These are phyloP conservation scores for Zalophus californianus DNA, from an alignment of 2,797 vertebrate genomes.

Conservation along the genomic window DNA sequence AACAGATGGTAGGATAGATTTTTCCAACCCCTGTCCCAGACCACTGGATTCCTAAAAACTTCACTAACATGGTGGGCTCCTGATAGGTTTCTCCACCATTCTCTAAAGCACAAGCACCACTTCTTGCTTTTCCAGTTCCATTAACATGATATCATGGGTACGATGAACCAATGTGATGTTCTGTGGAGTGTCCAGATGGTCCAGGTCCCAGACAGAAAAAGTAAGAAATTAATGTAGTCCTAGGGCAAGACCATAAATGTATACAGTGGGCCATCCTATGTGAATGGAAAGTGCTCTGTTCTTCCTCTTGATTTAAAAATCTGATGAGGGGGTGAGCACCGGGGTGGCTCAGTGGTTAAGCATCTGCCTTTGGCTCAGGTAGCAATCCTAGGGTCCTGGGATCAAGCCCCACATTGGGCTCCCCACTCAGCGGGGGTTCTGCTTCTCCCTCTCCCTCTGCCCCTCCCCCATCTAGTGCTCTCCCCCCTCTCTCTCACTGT, in stretches of 20 bases:
- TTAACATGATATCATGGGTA: not conserved
- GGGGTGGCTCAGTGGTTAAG: not conserved
- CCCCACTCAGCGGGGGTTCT: not conserved
- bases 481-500: no score
- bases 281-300: not conserved
- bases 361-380: no score
- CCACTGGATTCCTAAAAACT: not conserved
- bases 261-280: not conserved
- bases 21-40: not conserved
- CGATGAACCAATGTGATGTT: not conserved
- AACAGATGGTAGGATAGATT: not conserved
- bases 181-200: not conserved
- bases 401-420: no score
- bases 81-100: not conserved
- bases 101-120: not conserved
- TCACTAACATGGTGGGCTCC: not conserved
- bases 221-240: not conserved
- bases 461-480: not conserved
- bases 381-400: no score
- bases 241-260: not conserved
- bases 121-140: conserved; percentile 2
- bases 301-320: conserved; percentile 1
- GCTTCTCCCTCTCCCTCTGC: not conserved
- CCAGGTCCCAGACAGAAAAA: not conserved
- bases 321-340: not conserved